Evolutionary conservation across 2,888 invertebrate genomes (phyloP), one percentile per base, ranked within the genome.

Genomic region (Ramazzottius varieornatus): DNA sequence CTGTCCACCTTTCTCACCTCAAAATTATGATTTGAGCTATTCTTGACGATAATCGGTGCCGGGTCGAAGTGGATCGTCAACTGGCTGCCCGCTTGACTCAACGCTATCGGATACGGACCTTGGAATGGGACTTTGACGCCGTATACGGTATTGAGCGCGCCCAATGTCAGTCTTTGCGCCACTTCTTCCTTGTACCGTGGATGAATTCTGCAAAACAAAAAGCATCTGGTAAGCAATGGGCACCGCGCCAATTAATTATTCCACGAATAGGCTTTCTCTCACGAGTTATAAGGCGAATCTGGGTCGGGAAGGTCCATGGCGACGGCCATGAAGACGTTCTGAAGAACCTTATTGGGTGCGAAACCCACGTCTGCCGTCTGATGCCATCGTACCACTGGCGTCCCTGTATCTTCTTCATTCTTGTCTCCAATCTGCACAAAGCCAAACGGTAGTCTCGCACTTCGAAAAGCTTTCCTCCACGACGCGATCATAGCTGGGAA

Each of bases 321-420:
- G 1, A 72, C 72, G 1, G 73, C 70, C 73, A 74, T 73, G 65
- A 74, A 73, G 46, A 71, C 71, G 29, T 70, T 70, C 2, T 68
- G 69, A 70, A 73, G 69, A 20, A 54, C 64, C 2, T 64, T 40
- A 63, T 73, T 73, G 1, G 73, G 73, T 2, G 71, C 71, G 66
- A 69, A 72, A 1, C 74, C 74, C 40, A 67, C 65, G 63, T 71
- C 72, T 46, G 69, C 71, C 1, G 73, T 73, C 67, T 74, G 74
- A 33, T 71, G 71, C 73, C 74, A 74, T 2, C 74, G 70, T 4
- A 73, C 68, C 46, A 70, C 70, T 0, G 74, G 72, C 65, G 72
- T 73, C 0, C 72, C 72, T 29, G 54, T 32, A 33, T 68, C 33
- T 1, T 63, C 64, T 32, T 34, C 32, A 1, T 67, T 33, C 1